A percentile compares a stretch with the other conserved stretches of the same genome.
These are phyloP conservation scores for Macrosoma leucophasiata DNA, from an alignment of 2,888 invertebrate genomes.

Conservation along the genomic window DNA sequence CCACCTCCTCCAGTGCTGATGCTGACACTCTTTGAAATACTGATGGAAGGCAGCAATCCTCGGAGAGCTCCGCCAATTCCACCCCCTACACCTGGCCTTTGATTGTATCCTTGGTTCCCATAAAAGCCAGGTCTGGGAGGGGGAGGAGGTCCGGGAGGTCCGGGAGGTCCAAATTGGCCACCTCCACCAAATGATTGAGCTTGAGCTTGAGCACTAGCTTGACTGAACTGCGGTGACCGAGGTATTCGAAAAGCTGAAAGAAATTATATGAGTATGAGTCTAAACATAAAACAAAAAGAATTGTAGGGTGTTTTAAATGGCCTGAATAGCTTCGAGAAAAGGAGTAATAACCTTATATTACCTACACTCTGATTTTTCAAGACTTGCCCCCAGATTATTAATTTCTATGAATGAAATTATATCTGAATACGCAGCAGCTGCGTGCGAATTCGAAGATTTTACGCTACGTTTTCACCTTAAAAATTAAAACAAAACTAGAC, in stretches of 20 bases:
- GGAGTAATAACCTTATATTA: too few species aligned
- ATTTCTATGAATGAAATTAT: too few species aligned
- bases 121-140: conserved; percentile 1
- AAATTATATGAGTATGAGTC: too few species aligned
- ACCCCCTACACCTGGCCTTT: background rate
- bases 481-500: too few species aligned
- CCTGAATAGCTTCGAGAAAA: too few species aligned
- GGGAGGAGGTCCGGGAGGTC: conserved; percentile 1
- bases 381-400: too few species aligned
- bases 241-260: conserved; percentile 21
- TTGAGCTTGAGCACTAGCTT: conserved; percentile 23
- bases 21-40: conserved; percentile 35
- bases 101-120: background rate
- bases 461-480: too few species aligned
- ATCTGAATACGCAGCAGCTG: too few species aligned
- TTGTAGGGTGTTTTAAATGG: too few species aligned
- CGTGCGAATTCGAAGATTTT: too few species aligned
- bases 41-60: conserved; percentile 25
- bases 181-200: conserved; percentile 13
- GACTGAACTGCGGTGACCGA: conserved; percentile 28
- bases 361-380: too few species aligned
- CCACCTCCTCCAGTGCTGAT: conserved; percentile 30
- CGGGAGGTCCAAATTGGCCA: background rate
- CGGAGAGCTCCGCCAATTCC: conserved; percentile 6
- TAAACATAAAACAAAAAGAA: too few species aligned